Evolutionary conservation across 2,888 invertebrate species (phyloP), one percentile per base, ranked within the genome.

Genomic region (Parthenolecanium corni): DNA sequence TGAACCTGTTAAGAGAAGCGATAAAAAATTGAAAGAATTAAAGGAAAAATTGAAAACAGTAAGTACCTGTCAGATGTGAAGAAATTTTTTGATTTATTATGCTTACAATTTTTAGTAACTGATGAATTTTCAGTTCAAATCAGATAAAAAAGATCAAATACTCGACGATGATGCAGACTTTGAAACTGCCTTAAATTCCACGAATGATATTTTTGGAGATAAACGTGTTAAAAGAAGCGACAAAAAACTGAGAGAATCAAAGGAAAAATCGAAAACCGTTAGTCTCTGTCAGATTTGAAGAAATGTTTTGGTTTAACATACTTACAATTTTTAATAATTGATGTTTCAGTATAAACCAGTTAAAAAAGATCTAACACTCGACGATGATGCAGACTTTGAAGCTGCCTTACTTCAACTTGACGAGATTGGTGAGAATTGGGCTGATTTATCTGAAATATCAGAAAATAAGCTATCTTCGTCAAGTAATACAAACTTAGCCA

Each of bases 131-230:
- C 63, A 65, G 64, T 65, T 65, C 63, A 66, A 51, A 66, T 66
- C 64, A 44, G 56, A 58, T 66, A 62, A 66, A 69, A 24, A 6
- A 20, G 70, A 71, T 62, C 68, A 74, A 20, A 76, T 81, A 25
- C 77, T 81, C 68, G 83, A 83, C 71, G 78, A 80, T 69, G 80
- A 85, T 74, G 81, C 82, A 31, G 82, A 83, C 64, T 88, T 89
- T 73, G 82, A 82, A 69, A 78, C 80, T 68, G 84, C 83, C 18
- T 73, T 87, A 16, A n/a, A n/a, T n/a, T 51, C 61, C 1, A 51
- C 36, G n/a, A 20, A 47, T n/a, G 51, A 18, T 23, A 24, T 61
- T 20, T 61, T 61, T 14, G 61, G 61, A 23, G 16, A 51, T 14
- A 4, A 61, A 36, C 61, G 49, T 9, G 40, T 61, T 4, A 49